These are phyloP conservation scores for Prunella himalayana DNA, from an alignment of 2,113 vertebrate species.

Conservation along the genomic window DNA sequence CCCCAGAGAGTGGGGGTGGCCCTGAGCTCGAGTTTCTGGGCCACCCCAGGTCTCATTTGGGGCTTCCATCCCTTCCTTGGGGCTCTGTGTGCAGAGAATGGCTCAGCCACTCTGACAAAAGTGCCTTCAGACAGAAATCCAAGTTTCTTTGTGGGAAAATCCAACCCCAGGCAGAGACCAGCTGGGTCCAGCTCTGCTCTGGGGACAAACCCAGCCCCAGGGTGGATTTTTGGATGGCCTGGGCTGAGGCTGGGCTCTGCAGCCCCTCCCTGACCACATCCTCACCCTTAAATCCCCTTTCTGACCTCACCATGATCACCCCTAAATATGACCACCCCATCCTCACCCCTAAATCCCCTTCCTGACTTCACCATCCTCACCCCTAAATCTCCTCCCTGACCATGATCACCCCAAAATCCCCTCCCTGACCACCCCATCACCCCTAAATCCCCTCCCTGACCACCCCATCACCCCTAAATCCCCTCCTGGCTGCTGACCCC, in stretches of 20 bases:
- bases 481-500: no score
- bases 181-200: background rate
- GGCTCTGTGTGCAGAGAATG: no score
- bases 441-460: background rate
- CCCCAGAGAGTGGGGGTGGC: fast-evolving
- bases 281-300: background rate
- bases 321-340: fast-evolving
- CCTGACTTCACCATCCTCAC: background rate
- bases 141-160: background rate
- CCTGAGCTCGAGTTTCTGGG: background rate
- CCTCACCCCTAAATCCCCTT: no score
- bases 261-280: background rate
- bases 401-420: background rate
- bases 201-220: background rate
- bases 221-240: fast-evolving
- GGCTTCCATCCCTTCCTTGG: background rate
- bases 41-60: fast-evolving
- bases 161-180: background rate
- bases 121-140: background rate
- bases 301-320: background rate
- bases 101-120: background rate
- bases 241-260: background rate
- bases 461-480: background rate
- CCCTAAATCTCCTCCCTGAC: no score
- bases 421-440: background rate